phyloP scores from a whole-genome alignment of 2,113 vertebrate genomes.

The Irena cyanogastra region DNA sequence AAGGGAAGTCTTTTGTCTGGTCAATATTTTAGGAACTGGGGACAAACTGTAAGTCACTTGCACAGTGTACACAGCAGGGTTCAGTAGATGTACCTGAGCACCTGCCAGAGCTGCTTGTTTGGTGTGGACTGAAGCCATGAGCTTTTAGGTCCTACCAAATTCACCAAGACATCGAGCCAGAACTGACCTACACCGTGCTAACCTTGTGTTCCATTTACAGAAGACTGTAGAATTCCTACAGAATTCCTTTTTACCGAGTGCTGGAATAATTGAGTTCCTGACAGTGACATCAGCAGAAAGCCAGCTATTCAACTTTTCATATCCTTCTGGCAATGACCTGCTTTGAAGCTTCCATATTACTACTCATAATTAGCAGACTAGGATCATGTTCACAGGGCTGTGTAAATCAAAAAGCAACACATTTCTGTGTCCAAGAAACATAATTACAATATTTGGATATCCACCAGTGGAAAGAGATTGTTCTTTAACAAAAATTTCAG shows the following conservation, averaged over 20 bases:
- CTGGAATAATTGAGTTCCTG: not conserved
- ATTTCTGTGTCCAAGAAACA: not conserved
- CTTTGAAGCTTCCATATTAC: not conserved
- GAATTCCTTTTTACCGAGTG: not conserved
- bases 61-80: not conserved
- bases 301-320: not conserved
- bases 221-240: not conserved
- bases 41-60: not conserved
- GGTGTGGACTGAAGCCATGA: not conserved
- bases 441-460: not conserved
- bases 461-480: not conserved
- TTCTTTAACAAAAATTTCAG: not conserved
- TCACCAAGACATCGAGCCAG: not conserved
- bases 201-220: not conserved
- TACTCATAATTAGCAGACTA: not conserved
- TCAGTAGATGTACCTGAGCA: not conserved
- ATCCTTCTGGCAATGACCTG: not conserved
- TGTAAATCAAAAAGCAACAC: not conserved
- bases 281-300: not conserved
- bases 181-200: not conserved
- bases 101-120: not conserved
- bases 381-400: not conserved
- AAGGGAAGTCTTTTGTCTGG: not conserved
- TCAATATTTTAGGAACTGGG: not conserved
- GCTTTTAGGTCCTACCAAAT: not conserved